Conservation (phyloP, 1,140 invertebrate genomes). For the Dicyema japonicum region DNA sequence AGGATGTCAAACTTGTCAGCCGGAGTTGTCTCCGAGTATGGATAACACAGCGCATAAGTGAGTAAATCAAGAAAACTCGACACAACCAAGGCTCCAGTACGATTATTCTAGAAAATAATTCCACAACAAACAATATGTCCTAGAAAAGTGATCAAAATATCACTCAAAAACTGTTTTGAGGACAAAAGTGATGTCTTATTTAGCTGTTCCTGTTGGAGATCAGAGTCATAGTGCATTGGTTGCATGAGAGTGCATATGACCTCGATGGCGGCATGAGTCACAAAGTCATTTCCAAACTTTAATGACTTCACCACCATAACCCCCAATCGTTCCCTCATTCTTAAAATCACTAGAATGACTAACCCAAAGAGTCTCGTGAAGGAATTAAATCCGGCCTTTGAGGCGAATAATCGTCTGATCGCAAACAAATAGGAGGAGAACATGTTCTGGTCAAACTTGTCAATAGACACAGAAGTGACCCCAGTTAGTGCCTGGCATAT, state of each 20-base stretch:
- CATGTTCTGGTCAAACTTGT: constrained; percentile 30
- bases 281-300: constrained; percentile 35
- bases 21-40: constrained; percentile 92
- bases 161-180: constrained; percentile 59
- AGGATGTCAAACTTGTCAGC: constrained; percentile 77
- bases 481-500: constrained; percentile 43
- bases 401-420: constrained; percentile 55
- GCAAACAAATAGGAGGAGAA: no score
- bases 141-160: constrained; percentile 68
- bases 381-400: constrained; percentile 75
- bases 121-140: constrained; percentile 43
- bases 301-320: constrained; percentile 57
- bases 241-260: constrained; percentile 81
- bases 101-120: constrained; percentile 1
- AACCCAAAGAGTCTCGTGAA: constrained; percentile 59
- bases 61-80: constrained; percentile 79
- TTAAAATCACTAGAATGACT: constrained; percentile 13
- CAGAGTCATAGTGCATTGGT: constrained; percentile 82
- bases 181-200: constrained; percentile 81
- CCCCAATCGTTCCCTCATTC: constrained; percentile 70
- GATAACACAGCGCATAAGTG: constrained; percentile 85
- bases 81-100: constrained; percentile 30
- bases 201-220: constrained; percentile 64
- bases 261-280: constrained; percentile 75
- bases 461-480: constrained; percentile 35